Base-by-base conservation (phyloP, 2,113 vertebrate species). In the Collichthys lucidus region DNA sequence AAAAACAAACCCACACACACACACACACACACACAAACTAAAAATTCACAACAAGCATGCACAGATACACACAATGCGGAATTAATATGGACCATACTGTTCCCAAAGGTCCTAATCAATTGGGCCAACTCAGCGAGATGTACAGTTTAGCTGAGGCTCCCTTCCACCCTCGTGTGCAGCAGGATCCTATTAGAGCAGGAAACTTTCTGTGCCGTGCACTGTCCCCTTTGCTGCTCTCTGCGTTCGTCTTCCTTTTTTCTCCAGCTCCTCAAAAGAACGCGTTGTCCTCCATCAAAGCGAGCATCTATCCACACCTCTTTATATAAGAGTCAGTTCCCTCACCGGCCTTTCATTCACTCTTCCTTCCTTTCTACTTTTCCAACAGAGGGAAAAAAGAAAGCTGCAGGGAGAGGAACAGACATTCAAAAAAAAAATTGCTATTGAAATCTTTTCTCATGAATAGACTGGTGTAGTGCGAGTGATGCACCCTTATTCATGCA, bases 31-130 rank as follows among this genome's bases (percentile, higher is more conserved):
- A 35, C 7, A 35, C 35, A 74, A 73, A 74, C 64, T 35, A 72
- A 77, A 83, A 56, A 82, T 16, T 24, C 44, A 46, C 26, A 79
- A 24, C 2, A 57, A 31, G 47, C 68, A 68, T 16, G 47, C 69
- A 67, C 60, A 62, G 53, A 78, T 19, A 56, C 76, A 61, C 26
- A 62, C 16, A 60, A 53, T 26, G 60, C n/a, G 76, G 61, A 67
- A 87, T 86, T 84, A 85, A 85, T 82, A 89, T 76, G 61, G 72
- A 80, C 83, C 70, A 53, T 47, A 59, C 46, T 73, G 55, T 47
- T 92, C 89, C 86, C 86, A 84, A 57, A 79, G 72, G 87, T 82
- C 81, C 79, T 84, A 85, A 92, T 91, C 88, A 91, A 91, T 88
- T 76, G 85, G 83, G 68, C 86, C 71, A 79, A 85, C 74, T 91